Evolutionary conservation across 2,797 vertebrate species (phyloP), one percentile per base, ranked within the genome.

Genomic region (Trematomus bernacchii): DNA sequence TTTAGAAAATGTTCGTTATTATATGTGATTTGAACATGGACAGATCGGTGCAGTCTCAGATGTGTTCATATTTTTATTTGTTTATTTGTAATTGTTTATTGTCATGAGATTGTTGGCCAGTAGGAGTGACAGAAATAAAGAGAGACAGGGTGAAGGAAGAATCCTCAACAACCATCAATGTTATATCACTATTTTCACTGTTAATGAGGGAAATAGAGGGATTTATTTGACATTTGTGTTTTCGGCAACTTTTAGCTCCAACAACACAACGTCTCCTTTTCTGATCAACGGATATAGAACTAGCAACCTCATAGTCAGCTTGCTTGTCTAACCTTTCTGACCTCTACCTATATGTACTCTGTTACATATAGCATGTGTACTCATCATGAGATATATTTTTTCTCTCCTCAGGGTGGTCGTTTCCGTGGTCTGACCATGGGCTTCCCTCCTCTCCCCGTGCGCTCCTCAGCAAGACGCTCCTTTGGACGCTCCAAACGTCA

Each of bases 401-500:
- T 19, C 30, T 71, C 59, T 51, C 44, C 2, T 59, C 79, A 95
- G 98, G 93, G 90, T 27, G 91, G 96, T 37, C 96, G 95, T 42
- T 96, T 97, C 62, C 92, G 93, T 48, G 96, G 96, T 59, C 89
- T 96, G 76, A 92, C 95, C 33, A 65, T 94, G 86, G 97, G 96
- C 53, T 95, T 97, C 83, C 92, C 93, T 58, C 95, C 95, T 57
- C 92, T 95, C 9, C 80, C 95, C 5, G 96, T 96, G 0, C 97
- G 96, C 60, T 93, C 96, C 7, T 94, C 96, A 4, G 94, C 93
- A 53, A 93, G 97, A 37, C 95, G 98, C 78, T 97, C 97, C 0
- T 97, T 96, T 46, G 96, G 97, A 79, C 96, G 97, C 73, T 96
- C 97, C 6, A 97, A 97, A 85, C 94, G 97, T 53, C 96, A 96